These are phyloP conservation scores for Chamaetylas fuelleborni DNA, from an alignment of 2,113 vertebrate genomes.

Conservation along the genomic window DNA sequence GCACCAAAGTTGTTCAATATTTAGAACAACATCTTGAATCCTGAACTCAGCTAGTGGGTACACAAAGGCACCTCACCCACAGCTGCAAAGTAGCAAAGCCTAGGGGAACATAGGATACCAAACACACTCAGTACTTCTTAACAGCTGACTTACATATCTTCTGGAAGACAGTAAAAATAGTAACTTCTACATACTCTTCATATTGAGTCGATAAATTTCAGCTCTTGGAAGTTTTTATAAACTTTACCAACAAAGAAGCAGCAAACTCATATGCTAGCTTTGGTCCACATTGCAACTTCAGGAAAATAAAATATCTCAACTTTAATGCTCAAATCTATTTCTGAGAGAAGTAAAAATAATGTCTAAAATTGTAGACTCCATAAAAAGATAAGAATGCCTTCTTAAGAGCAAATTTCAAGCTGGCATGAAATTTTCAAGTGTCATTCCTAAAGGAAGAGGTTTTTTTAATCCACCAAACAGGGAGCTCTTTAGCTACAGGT, in stretches of 20 bases:
- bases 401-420: not conserved
- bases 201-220: not conserved
- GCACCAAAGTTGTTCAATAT: not conserved
- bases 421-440: not conserved
- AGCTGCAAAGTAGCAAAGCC: not conserved
- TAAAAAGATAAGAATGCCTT: not conserved
- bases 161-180: not conserved
- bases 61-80: not conserved
- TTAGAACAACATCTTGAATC: not conserved
- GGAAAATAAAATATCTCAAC: not conserved
- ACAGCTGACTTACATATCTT: not conserved
- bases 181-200: not conserved
- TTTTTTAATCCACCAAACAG: not conserved
- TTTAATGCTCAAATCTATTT: not conserved
- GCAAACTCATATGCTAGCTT: not conserved
- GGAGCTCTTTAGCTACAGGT: not conserved
- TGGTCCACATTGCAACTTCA: not conserved
- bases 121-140: not conserved
- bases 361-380: not conserved
- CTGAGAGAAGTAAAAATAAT: not conserved
- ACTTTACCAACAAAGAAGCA: not conserved
- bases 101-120: not conserved
- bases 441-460: not conserved
- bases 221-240: not conserved
- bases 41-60: not conserved